Percentiles rank a stretch among this genome's conserved stretches.
These are phyloP conservation scores for Panzeria rudis DNA, from an alignment of 2,888 invertebrate species.

Conservation along the genomic window DNA sequence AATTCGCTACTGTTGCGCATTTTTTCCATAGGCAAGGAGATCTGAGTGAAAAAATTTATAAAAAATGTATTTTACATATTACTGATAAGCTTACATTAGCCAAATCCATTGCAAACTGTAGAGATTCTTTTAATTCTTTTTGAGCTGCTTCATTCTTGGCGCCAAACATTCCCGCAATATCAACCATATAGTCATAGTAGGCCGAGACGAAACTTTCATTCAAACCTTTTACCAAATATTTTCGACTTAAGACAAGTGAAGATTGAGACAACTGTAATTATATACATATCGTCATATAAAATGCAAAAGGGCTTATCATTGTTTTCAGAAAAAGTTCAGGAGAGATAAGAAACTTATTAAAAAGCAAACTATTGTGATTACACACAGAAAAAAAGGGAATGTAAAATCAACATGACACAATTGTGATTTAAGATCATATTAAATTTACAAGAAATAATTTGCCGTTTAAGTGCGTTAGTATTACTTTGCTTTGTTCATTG, in stretches of 20 bases:
- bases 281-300: background rate
- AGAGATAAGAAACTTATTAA: too few species aligned
- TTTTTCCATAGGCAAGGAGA: constrained; percentile 94
- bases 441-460: too few species aligned
- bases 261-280: constrained; percentile 91
- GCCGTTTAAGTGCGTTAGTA: too few species aligned
- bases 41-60: constrained; percentile 84
- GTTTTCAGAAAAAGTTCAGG: too few species aligned
- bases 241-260: constrained; percentile 91
- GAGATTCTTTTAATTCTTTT: constrained; percentile 89
- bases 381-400: too few species aligned
- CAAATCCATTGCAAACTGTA: constrained; percentile 94
- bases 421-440: too few species aligned
- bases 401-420: too few species aligned
- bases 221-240: constrained; percentile 92
- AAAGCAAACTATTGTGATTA: too few species aligned
- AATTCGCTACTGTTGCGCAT: constrained; percentile 94
- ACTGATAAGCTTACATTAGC: constrained; percentile 90
- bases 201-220: constrained; percentile 93
- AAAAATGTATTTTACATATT: background rate
- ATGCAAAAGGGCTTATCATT: too few species aligned
- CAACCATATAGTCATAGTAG: constrained; percentile 94
- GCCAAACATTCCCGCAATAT: constrained; percentile 93
- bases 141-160: constrained; percentile 89
- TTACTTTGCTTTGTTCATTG: too few species aligned